A percentile compares a stretch with the other conserved stretches of the same genome.
Conservation (phyloP, 2,888 invertebrate species). For the Drosophila conformis region DNA sequence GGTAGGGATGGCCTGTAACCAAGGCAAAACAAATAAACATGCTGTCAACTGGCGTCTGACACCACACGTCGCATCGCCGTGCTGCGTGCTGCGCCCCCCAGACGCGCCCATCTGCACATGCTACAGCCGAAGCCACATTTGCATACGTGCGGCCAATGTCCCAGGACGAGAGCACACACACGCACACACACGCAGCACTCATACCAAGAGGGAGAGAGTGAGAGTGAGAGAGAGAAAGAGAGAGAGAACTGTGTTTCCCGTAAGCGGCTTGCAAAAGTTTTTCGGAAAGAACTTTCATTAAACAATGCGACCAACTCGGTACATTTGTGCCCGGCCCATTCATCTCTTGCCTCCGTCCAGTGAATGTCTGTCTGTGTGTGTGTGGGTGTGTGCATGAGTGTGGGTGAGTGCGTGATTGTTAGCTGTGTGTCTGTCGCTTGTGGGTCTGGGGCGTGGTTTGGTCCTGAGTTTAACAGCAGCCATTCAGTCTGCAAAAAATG, state of each 20-base stretch:
- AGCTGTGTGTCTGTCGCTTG: constrained; percentile 42
- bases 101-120: constrained; percentile 44
- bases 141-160: constrained; percentile 65
- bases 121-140: constrained; percentile 51
- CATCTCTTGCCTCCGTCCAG: constrained; percentile 55
- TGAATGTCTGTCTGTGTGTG: constrained; percentile 11
- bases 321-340: constrained; percentile 67
- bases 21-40: constrained; percentile 77
- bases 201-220: constrained; percentile 14
- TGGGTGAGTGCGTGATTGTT: constrained; percentile 48
- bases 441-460: constrained; percentile 43
- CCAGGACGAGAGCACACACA: constrained; percentile 42
- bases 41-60: constrained; percentile 81
- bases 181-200: constrained; percentile 13
- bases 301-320: constrained; percentile 75
- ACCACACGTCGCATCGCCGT: constrained; percentile 66
- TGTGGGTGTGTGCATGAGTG: constrained; percentile 5
- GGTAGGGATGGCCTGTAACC: constrained; percentile 20
- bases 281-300: constrained; percentile 79
- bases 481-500: constrained; percentile 76
- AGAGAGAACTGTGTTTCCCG: constrained; percentile 33
- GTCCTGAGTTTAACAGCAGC: constrained; percentile 49
- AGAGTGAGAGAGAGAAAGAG: constrained; percentile 1
- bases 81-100: constrained; percentile 18
- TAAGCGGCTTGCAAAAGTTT: constrained; percentile 68